phyloP scores from a whole-genome alignment of 2,888 invertebrate genomes.

The Bursaphelenchus okinawaensis region DNA sequence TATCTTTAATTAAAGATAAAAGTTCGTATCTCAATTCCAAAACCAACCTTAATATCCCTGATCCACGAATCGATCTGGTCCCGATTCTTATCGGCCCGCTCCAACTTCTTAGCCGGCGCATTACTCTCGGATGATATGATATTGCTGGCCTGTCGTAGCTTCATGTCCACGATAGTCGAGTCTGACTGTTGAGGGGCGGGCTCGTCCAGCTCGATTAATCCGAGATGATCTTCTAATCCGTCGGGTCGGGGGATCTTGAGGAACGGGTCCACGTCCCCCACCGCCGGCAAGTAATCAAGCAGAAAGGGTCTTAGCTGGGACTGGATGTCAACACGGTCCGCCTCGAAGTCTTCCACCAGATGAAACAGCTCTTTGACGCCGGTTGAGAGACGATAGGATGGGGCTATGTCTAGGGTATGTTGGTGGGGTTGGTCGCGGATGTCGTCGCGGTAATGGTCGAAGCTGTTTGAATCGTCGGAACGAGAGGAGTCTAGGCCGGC shows the following conservation, averaged over 20 bases:
- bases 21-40: not conserved
- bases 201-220: constrained; percentile 68
- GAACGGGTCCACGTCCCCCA: constrained; percentile 97
- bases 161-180: constrained; percentile 83
- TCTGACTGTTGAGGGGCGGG: constrained; percentile 91
- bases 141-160: constrained; percentile 72
- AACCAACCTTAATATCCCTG: constrained; percentile 36
- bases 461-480: not conserved
- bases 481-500: not conserved
- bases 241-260: constrained; percentile 79
- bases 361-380: constrained; percentile 29
- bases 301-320: constrained; percentile 25
- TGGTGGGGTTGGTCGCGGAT: not conserved
- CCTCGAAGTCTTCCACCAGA: constrained; percentile 27
- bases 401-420: not conserved
- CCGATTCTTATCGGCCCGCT: constrained; percentile 69
- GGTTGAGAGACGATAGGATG: constrained; percentile 16
- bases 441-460: not conserved
- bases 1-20: not conserved
- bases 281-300: constrained; percentile 84
- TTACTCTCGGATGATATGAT: constrained; percentile 24
- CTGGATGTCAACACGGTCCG: constrained; percentile 25
- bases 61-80: constrained; percentile 96
- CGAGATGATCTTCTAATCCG: constrained; percentile 57
- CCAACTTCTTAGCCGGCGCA: constrained; percentile 70